Evolutionary conservation across 1,140 invertebrate species (phyloP), one percentile per base, ranked within the genome.

Genomic region (Ephestia elutella): DNA sequence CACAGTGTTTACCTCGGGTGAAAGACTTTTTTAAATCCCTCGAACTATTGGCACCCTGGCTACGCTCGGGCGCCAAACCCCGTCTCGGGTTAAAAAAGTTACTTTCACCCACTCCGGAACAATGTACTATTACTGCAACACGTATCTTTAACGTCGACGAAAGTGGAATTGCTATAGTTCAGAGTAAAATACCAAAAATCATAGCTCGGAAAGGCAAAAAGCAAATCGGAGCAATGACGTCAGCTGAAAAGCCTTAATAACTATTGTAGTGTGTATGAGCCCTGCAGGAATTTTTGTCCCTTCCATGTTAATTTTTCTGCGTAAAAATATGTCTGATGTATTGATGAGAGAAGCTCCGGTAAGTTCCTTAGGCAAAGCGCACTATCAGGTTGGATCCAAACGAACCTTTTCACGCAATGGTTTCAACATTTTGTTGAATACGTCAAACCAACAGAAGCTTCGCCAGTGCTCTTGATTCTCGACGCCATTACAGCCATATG

Each of bases 101-200:
- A n/a, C n/a, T n/a, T n/a, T n/a, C n/a, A n/a, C n/a, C n/a, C n/a
- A n/a, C n/a, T n/a, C n/a, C n/a, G n/a, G n/a, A n/a, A n/a, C n/a
- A n/a, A n/a, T n/a, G n/a, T n/a, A n/a, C n/a, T n/a, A n/a, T n/a
- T n/a, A n/a, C 66, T 56, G 48, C 72, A 56, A 59, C 71, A 7
- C 55, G 72, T 50, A 72, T 86, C 35, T 86, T 71, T 57, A 86
- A 83, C 67, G 75, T 83, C 5, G 75, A 84, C 51, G 80, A 84
- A 64, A 73, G 70, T 3, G 78, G 78, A 54, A 18, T 83, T 0
- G 61, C 69, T 13, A 62, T 75, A 9, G 78, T 80, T 10, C 75
- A 78, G 61, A 69, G 50, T 30, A 80, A 74, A 57, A 67, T 72
- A 56, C 56, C 63, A 19, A 21, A 74, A 63, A 59, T 82, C 5